Base-by-base conservation (phyloP, 2,888 invertebrate species). In the Beris morrisii region DNA sequence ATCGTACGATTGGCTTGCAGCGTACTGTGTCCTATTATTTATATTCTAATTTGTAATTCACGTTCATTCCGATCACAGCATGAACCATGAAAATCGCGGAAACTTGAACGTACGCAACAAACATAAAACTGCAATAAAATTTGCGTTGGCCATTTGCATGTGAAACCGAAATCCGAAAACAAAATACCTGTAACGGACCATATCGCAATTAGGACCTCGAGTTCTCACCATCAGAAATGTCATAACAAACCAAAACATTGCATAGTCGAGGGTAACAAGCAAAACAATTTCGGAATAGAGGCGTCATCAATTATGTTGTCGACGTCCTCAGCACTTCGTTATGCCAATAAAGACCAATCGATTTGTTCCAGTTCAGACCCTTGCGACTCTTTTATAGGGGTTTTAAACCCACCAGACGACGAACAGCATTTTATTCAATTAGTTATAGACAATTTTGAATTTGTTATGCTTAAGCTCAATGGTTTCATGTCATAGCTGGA, bases 221-320 rank as follows among this genome's bases (percentile, higher is more conserved):
- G 70, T 73, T 75, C 75, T 72, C 74, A 75, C 74, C 71, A 74
- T 74, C 72, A 71, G 71, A 75, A 71, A 73, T 80, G 79, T 79
- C 79, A 80, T 77, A 79, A 80, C 80, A 80, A 80, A 77, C 78
- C 78, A 79, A 74, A 78, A 78, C 74, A 78, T 53, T 46, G 67
- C 67, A 48, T 67, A 30, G 54, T 53, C 12, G 30, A 22, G 12
- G 43, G n/a, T 28, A 4, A 54, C 9, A 45, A 22, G 45, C 28
- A 28, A 50, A 50, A 50, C 50, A 9, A 28, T 38, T 52, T 38
- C 50, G 50, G 32, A 50, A 61, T 61, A 61, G 32, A 61, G 61
- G 50, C 38, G 38, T 50, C 61, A 38, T 61, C 61, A 61, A 50
- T 50, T 52, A 43, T 38, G 38, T 61, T 38, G 15, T 22, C 50